Percentiles rank a stretch among this genome's conserved stretches.
phyloP scores from a whole-genome alignment of 2,797 vertebrate species.

The Fistularia commersonii region DNA sequence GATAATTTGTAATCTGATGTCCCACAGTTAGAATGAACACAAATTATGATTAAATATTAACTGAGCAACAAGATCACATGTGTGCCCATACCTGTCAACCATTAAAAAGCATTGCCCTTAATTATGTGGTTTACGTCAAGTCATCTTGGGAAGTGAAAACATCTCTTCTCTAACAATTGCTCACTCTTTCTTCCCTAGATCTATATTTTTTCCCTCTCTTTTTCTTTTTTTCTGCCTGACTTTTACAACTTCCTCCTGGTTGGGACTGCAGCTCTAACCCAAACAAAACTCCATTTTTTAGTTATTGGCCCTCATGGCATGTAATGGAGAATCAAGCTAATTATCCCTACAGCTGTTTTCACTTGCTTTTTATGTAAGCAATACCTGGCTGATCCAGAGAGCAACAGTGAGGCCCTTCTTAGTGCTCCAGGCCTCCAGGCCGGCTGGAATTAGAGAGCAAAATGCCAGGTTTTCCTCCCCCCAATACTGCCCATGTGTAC shows the following conservation, averaged over 20 bases:
- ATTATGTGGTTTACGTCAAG: slow-evolving; percentile 34
- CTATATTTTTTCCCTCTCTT: slow-evolving; percentile 29
- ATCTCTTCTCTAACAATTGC: slow-evolving; percentile 69
- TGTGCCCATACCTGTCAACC: slow-evolving; percentile 10
- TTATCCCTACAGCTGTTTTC: slow-evolving; percentile 91
- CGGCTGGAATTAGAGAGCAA: slow-evolving; percentile 85
- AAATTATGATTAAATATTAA: slow-evolving; percentile 10
- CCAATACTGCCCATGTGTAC: slow-evolving; percentile 54
- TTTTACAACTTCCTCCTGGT: slow-evolving; percentile 84
- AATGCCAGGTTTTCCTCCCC: slow-evolving; percentile 85
- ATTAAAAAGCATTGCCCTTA: slow-evolving; percentile 28
- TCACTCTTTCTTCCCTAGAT: slow-evolving; percentile 46
- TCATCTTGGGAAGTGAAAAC: slow-evolving; percentile 42
- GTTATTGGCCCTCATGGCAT: slow-evolving; percentile 86
- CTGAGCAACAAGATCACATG: slow-evolving; percentile 6
- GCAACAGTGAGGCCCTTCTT: slow-evolving; percentile 88
- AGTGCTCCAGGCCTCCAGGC: slow-evolving; percentile 83
- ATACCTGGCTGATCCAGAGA: slow-evolving; percentile 92
- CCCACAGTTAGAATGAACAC: slow-evolving; percentile 1
- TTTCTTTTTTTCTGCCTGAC: slow-evolving; percentile 67
- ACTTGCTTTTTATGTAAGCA: slow-evolving; percentile 94
- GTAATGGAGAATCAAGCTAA: slow-evolving; percentile 93
- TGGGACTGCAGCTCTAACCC: slow-evolving; percentile 83
- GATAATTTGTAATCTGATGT: slow-evolving; percentile 7
- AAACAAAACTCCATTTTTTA: slow-evolving; percentile 87